Percentiles rank a stretch among this genome's conserved stretches.
Conservation (phyloP, 2,797 vertebrate species). For the Scolopax bukidnonensis region DNA sequence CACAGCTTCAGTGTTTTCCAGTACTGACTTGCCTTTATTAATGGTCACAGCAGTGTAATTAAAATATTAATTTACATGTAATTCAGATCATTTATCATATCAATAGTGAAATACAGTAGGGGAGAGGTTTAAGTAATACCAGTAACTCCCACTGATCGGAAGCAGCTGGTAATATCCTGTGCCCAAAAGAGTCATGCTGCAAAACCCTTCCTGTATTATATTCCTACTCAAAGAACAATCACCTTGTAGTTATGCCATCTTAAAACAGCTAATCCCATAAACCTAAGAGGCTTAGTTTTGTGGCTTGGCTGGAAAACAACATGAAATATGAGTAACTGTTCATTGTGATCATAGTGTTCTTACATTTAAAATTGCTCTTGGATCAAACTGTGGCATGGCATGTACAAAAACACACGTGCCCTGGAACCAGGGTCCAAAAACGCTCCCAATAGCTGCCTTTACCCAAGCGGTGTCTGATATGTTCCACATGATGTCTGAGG, state of each 20-base stretch:
- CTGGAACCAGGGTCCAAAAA: conserved; percentile 78
- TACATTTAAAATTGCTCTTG: conserved; percentile 72
- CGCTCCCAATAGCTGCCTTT: conserved; percentile 77
- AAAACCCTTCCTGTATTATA: background rate
- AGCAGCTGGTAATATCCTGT: background rate
- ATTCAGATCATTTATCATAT: conserved; percentile 18
- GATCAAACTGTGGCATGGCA: conserved; percentile 74
- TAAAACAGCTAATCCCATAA: conserved; percentile 34
- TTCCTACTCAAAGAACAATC: background rate
- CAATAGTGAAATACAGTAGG: background rate
- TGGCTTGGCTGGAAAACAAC: background rate
- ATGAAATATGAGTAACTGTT: background rate
- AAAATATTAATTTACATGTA: conserved; percentile 20
- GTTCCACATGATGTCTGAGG: conserved; percentile 80
- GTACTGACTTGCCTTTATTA: background rate
- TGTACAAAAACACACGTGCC: conserved; percentile 80
- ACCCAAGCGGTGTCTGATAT: conserved; percentile 82
- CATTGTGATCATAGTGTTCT: conserved; percentile 14
- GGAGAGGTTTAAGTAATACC: background rate
- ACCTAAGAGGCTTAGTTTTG: background rate
- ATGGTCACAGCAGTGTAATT: background rate
- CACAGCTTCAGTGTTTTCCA: background rate
- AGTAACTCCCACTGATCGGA: background rate
- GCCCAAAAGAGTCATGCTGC: background rate
- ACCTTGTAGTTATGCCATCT: background rate